These are phyloP conservation scores for Vollenhovia emeryi DNA, from an alignment of 1,140 invertebrate species.

Conservation along the genomic window DNA sequence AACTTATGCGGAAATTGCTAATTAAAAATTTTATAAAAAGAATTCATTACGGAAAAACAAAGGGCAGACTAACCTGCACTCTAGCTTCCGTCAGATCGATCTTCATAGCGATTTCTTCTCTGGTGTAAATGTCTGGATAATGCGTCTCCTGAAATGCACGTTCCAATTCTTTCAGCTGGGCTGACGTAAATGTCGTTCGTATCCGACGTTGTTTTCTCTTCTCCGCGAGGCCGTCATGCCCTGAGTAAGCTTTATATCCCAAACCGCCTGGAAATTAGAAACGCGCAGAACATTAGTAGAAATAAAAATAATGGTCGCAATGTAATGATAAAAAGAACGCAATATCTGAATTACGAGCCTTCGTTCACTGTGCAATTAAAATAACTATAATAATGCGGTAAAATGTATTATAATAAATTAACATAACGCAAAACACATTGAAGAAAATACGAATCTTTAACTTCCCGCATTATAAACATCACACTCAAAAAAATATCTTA, in stretches of 20 bases:
- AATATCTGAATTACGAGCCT: background rate
- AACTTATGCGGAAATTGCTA: background rate
- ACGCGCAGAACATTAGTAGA: background rate
- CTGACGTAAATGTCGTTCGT: slow-evolving; percentile 98
- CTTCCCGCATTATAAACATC: background rate
- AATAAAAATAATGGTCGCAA: background rate
- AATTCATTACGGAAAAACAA: background rate
- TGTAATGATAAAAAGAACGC: background rate
- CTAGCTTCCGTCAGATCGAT: slow-evolving; percentile 99
- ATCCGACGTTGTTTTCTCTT: slow-evolving; percentile 97
- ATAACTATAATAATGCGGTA: background rate
- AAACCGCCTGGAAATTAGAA: slow-evolving; percentile 89
- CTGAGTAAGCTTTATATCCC: slow-evolving; percentile 94
- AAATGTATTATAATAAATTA: background rate
- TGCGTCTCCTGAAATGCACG: slow-evolving; percentile 98
- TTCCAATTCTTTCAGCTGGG: slow-evolving; percentile 98
- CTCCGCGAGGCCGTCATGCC: slow-evolving; percentile 94
- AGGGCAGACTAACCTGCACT: slow-evolving; percentile 93
- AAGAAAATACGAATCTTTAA: background rate
- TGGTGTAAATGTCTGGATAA: slow-evolving; percentile 99
- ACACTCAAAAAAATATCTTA: no score
- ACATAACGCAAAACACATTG: background rate
- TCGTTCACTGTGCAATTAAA: background rate
- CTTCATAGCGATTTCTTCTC: slow-evolving; percentile 99
- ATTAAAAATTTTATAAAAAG: background rate